phyloP scores from a whole-genome alignment of 2,113 vertebrate species.

The Tragulus kanchil region DNA sequence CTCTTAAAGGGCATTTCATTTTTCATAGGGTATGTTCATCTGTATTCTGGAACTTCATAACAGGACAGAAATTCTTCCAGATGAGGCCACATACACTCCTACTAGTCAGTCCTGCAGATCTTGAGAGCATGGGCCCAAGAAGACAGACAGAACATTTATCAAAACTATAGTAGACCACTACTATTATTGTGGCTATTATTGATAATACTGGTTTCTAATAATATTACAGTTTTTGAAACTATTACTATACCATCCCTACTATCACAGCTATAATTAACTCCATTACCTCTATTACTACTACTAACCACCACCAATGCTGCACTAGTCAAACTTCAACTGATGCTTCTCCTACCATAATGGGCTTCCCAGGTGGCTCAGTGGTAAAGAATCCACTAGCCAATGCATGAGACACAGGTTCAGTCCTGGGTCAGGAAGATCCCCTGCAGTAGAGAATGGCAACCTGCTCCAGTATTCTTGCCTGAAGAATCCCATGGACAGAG shows the following conservation, averaged over 20 bases:
- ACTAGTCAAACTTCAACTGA: no score
- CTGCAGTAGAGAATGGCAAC: no score
- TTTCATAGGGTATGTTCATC: neutral
- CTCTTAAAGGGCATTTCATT: neutral
- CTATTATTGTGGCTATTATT: no score
- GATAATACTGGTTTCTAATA: neutral
- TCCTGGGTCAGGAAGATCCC: no score
- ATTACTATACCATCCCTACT: neutral
- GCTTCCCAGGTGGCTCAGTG: no score
- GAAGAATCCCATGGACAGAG: no score
- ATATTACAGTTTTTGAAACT: neutral
- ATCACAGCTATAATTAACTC: neutral
- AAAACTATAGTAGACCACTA: neutral
- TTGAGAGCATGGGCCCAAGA: neutral
- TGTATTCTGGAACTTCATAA: neutral
- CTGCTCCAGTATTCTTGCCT: no score
- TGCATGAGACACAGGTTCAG: no score
- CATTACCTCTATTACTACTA: neutral
- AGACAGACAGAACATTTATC: neutral
- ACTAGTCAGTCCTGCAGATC: neutral
- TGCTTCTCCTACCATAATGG: neutral
- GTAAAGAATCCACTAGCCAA: no score
- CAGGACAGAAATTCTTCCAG: neutral
- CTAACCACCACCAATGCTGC: neutral
- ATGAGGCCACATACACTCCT: neutral